Evolutionary conservation across 2,797 vertebrate species (phyloP).

Genomic region (Acrossocheilus fasciatus): DNA sequence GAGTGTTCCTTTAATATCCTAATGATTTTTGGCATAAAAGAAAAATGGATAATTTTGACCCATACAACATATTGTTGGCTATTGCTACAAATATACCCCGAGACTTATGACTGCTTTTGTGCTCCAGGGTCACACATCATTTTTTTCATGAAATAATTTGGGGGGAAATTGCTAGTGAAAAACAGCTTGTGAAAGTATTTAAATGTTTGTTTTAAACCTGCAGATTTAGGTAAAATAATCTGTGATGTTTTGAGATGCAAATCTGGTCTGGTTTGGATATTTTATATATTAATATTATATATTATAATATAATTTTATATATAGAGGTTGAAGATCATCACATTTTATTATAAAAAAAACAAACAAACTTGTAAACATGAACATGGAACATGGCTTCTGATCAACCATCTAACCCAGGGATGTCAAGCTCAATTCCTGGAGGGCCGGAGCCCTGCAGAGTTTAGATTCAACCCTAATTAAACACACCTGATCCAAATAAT

Average conservation of each 20-base stretch:
- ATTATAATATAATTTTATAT: not conserved
- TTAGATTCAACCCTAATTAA: too few species aligned
- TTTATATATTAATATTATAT: too few species aligned
- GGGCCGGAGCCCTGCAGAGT: too few species aligned
- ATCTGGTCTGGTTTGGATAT: too few species aligned
- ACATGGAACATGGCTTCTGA: too few species aligned
- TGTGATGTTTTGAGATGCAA: too few species aligned
- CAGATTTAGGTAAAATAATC: not conserved
- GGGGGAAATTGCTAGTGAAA: not conserved
- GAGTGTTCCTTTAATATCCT: not conserved
- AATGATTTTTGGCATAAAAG: not conserved
- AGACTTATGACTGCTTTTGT: too few species aligned
- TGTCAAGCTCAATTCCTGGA: too few species aligned
- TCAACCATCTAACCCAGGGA: not conserved
- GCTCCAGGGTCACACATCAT: not conserved
- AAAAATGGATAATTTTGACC: not conserved
- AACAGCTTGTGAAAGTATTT: not conserved
- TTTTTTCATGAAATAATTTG: not conserved
- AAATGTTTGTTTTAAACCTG: not conserved
- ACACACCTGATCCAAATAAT: too few species aligned
- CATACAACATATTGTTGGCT: not conserved
- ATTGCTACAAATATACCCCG: not conserved
- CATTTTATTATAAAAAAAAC: not conserved
- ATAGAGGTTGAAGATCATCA: not conserved
- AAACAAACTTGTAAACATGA: too few species aligned